These are phyloP conservation scores for Zootermopsis nevadensis DNA, from an alignment of 2,888 invertebrate genomes.

Conservation along the genomic window DNA sequence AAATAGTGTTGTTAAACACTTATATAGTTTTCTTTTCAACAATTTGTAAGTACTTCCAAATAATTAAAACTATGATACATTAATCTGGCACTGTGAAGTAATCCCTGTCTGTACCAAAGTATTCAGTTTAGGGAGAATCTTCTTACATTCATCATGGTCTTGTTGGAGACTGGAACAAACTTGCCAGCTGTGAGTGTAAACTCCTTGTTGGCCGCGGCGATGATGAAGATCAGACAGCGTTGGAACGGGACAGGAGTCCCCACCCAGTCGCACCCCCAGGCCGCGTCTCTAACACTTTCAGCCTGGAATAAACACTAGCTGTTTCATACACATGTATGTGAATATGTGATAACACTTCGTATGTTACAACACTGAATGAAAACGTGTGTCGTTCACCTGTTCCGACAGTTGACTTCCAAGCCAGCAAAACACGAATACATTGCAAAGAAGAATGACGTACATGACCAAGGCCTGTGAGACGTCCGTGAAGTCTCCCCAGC, in stretches of 20 bases:
- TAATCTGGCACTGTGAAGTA: too few species aligned
- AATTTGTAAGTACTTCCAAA: too few species aligned
- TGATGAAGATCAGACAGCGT: background rate
- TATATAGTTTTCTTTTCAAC: too few species aligned
- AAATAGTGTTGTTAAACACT: too few species aligned
- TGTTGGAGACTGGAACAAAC: background rate
- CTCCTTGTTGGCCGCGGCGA: background rate
- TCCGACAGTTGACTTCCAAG: background rate
- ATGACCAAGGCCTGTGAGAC: background rate
- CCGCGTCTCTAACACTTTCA: background rate
- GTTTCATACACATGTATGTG: too few species aligned
- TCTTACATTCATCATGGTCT: constrained; percentile 14
- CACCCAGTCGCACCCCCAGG: constrained; percentile 18
- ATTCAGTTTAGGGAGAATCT: too few species aligned
- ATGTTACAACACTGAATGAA: background rate
- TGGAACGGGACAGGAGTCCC: background rate
- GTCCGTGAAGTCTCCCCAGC: background rate
- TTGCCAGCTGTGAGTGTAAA: constrained; percentile 9
- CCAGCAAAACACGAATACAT: background rate
- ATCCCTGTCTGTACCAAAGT: too few species aligned
- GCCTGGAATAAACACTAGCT: background rate
- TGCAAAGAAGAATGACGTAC: background rate
- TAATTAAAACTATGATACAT: too few species aligned
- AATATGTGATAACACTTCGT: too few species aligned
- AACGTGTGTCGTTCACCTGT: background rate